Percentiles rank a stretch among this genome's conserved stretches.
These are phyloP conservation scores for Capitella teleta DNA, from an alignment of 1,140 invertebrate genomes.

Conservation along the genomic window DNA sequence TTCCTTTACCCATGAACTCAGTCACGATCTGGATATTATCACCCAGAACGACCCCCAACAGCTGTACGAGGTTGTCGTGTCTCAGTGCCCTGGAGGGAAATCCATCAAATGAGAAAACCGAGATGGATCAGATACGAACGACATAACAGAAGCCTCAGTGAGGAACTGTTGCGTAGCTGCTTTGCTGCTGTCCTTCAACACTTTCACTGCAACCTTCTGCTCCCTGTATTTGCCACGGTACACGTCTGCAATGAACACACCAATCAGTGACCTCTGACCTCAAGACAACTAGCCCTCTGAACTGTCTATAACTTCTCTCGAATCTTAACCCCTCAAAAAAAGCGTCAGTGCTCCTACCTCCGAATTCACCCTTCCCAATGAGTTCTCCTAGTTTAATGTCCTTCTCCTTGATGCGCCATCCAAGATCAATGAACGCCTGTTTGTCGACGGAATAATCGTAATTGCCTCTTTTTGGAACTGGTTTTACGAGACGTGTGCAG, in stretches of 20 bases:
- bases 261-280: too few relatives aligned
- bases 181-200: conserved; percentile 81
- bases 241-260: too few relatives aligned
- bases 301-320: too few relatives aligned
- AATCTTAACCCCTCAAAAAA: too few relatives aligned
- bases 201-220: conserved; percentile 84
- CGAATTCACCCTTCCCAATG: conserved; percentile 97
- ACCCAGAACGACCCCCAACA: conserved; percentile 83
- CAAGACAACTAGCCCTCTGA: too few relatives aligned
- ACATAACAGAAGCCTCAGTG: conserved; percentile 92
- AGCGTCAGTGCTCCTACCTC: conserved; percentile 36
- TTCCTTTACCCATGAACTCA: conserved; percentile 98
- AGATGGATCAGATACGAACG: conserved; percentile 53
- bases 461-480: conserved; percentile 65
- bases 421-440: conserved; percentile 61
- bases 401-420: conserved; percentile 76
- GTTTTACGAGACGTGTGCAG: conserved; percentile 79
- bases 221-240: conserved; percentile 73
- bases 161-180: conserved; percentile 83
- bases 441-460: conserved; percentile 57
- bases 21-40: conserved; percentile 83
- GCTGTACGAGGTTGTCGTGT: conserved; percentile 91
- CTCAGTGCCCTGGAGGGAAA: conserved; percentile 76
- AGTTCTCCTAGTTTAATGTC: conserved; percentile 66
- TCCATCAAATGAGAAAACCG: too few relatives aligned